A percentile compares a stretch with the other conserved stretches of the same genome.
Evolutionary conservation across 2,797 vertebrate genomes (phyloP).

Genomic region (Poeciliopsis infans): DNA sequence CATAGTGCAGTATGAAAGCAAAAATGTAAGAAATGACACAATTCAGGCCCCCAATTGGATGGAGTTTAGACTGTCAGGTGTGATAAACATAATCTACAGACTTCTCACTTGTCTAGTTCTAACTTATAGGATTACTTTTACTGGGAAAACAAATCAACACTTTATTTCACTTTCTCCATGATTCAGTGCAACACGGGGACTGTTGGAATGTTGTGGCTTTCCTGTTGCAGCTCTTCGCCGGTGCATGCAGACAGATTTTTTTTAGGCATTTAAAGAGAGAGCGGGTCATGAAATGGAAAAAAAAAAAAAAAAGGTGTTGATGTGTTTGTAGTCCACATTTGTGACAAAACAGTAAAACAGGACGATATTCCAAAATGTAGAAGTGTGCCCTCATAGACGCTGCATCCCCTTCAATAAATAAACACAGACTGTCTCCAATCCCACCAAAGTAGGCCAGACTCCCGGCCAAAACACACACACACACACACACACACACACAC

Average conservation of each 20-base stretch:
- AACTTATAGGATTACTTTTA: neutral
- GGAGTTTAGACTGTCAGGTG: too few relatives aligned
- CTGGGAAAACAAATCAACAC: neutral
- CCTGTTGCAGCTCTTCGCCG: neutral
- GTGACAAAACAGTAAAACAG: neutral
- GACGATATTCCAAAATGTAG: constrained; percentile 12
- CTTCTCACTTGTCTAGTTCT: neutral
- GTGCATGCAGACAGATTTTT: neutral
- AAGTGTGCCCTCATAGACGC: constrained; percentile 21
- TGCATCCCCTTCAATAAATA: constrained; percentile 58
- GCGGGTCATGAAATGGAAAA: neutral
- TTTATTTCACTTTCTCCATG: neutral
- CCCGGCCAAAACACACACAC: constrained; percentile 21
- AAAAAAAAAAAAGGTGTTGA: neutral
- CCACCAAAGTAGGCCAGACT: constrained; percentile 63
- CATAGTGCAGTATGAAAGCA: too few relatives aligned
- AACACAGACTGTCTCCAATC: constrained; percentile 49
- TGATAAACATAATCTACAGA: neutral
- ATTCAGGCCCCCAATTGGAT: neutral
- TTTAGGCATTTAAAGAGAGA: neutral
- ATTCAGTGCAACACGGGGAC: neutral
- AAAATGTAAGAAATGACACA: too few relatives aligned
- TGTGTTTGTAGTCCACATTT: neutral
- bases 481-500: constrained; percentile 25
- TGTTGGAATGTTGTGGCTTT: neutral